phyloP scores from a whole-genome alignment of 2,113 vertebrate species.

The Myodes glareolus region DNA sequence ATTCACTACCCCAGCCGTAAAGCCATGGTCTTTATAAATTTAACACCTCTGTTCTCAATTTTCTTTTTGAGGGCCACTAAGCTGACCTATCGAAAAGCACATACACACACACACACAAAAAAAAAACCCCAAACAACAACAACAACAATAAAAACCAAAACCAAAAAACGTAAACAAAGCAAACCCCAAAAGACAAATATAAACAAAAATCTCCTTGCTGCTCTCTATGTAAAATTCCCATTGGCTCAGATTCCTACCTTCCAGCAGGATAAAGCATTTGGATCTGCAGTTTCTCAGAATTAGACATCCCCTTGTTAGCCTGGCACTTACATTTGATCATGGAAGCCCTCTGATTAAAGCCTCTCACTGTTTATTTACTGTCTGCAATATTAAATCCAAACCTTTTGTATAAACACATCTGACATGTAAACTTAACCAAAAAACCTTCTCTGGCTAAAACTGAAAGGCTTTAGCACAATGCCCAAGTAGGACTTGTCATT shows the following conservation, averaged over 20 bases:
- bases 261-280: background rate
- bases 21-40: background rate
- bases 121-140: background rate
- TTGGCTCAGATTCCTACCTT: conserved; percentile 47
- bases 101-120: too few species aligned
- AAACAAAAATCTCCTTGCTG: background rate
- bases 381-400: conserved; percentile 53
- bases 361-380: conserved; percentile 49
- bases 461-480: background rate
- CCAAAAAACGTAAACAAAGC: background rate
- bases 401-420: conserved; percentile 40
- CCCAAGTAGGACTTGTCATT: background rate
- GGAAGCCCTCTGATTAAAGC: conserved; percentile 53
- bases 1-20: background rate
- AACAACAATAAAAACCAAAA: background rate
- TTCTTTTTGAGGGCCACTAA: background rate
- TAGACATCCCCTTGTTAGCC: background rate
- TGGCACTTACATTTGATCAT: conserved; percentile 21
- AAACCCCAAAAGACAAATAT: background rate
- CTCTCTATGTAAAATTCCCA: background rate
- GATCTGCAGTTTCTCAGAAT: conserved; percentile 62
- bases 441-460: conserved; percentile 33
- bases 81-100: background rate
- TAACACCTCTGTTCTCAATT: background rate
- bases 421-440: conserved; percentile 41